Evolutionary conservation across 2,113 vertebrate species (phyloP).

Genomic region (Emydocephalus ijimae): DNA sequence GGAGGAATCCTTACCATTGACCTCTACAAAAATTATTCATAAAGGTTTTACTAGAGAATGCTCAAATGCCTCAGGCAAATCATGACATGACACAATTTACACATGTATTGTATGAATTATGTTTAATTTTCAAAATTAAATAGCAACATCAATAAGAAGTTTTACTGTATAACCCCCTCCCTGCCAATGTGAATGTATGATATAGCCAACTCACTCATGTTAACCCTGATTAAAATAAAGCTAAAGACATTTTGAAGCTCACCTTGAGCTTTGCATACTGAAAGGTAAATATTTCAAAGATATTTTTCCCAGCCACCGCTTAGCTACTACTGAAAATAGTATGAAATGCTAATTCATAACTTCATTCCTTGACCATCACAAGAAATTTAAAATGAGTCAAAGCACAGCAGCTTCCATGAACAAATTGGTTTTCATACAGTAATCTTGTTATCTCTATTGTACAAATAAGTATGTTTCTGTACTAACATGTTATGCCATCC

Average conservation of each 20-base stretch:
- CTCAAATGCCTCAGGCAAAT: neutral
- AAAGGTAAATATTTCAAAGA: slow-evolving; percentile 62
- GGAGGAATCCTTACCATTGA: neutral
- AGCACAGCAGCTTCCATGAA: slow-evolving; percentile 79
- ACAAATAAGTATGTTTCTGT: slow-evolving; percentile 88
- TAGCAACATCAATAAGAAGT: neutral
- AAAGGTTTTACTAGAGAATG: neutral
- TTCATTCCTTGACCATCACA: slow-evolving; percentile 66
- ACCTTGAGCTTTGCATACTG: slow-evolving; percentile 6
- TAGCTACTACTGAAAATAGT: slow-evolving; percentile 70
- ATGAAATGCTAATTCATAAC: slow-evolving; percentile 66
- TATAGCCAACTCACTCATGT: neutral
- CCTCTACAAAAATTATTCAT: neutral
- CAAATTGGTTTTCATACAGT: slow-evolving; percentile 82
- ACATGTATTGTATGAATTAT: neutral
- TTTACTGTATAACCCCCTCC: neutral
- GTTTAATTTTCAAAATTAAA: neutral
- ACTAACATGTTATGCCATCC: slow-evolving; percentile 83
- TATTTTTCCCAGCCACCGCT: slow-evolving; percentile 80
- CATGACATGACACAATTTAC: neutral
- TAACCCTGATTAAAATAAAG: neutral
- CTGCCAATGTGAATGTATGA: neutral
- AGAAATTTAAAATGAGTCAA: slow-evolving; percentile 67
- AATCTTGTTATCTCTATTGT: slow-evolving; percentile 80
- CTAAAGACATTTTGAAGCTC: neutral